Evolutionary conservation across 2,797 vertebrate species (phyloP).

Genomic region (Gorsachius magnificus): DNA sequence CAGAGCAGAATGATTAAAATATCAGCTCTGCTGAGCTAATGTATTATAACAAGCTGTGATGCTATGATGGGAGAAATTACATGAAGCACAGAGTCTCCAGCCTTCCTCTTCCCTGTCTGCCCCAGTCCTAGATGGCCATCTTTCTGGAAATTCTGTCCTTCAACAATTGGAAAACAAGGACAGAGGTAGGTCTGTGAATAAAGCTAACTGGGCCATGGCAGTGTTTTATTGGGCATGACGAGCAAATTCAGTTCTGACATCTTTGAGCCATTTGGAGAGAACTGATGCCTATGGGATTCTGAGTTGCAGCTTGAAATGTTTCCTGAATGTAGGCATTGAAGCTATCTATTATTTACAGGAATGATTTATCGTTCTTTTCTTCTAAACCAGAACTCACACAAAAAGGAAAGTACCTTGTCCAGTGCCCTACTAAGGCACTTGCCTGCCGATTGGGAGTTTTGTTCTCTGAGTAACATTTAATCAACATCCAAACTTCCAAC

Average conservation of each 20-base stretch:
- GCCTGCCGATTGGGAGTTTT: background rate
- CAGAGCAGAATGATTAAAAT: background rate
- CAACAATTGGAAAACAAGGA: background rate
- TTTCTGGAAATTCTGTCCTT: background rate
- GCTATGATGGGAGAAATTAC: background rate
- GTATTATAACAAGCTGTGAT: background rate
- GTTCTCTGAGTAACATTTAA: background rate
- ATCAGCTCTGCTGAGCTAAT: background rate
- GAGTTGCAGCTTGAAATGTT: background rate
- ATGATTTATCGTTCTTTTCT: background rate
- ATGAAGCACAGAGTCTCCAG: background rate
- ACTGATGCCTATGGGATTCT: background rate
- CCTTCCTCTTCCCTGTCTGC: background rate
- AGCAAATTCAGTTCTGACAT: background rate
- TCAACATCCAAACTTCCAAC: background rate
- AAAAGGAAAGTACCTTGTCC: background rate
- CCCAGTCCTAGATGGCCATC: background rate
- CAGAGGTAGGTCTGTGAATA: background rate
- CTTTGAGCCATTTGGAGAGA: background rate
- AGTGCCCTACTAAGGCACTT: background rate
- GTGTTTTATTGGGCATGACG: background rate
- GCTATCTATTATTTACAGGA: background rate
- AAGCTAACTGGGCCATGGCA: background rate
- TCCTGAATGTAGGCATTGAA: background rate
- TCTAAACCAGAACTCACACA: background rate